phyloP scores from a whole-genome alignment of 2,113 vertebrate species.

The Oreochromis aureus region DNA sequence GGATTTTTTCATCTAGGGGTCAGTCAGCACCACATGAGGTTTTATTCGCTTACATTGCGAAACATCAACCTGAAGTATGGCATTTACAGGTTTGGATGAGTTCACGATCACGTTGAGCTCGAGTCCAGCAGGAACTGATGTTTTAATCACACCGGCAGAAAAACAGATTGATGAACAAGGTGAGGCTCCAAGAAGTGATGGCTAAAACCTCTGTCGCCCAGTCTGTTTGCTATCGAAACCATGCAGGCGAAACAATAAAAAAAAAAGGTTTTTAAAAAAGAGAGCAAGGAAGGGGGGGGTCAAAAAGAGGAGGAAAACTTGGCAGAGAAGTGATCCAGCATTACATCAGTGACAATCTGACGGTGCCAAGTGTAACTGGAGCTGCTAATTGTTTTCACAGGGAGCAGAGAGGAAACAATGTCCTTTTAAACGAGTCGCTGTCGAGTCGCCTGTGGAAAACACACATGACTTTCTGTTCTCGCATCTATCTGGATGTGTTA shows the following conservation, averaged over 20 bases:
- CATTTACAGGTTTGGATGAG: not conserved
- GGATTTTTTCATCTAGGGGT: not conserved
- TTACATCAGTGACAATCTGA: constrained; percentile 54
- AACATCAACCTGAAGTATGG: not conserved
- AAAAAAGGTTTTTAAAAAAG: rapidly evolving
- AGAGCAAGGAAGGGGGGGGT: not conserved
- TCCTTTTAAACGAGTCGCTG: constrained; percentile 19
- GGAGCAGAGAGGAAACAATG: constrained; percentile 47
- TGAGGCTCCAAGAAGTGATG: constrained; percentile 35
- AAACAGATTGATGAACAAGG: constrained; percentile 50
- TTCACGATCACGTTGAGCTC: not conserved
- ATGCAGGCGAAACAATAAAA: constrained; percentile 3
- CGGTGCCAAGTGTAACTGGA: constrained; percentile 36
- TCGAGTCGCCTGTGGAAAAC: constrained; percentile 26
- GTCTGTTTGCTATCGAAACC: constrained; percentile 46
- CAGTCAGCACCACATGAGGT: not conserved
- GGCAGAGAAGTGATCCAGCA: constrained; percentile 38
- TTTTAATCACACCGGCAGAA: constrained; percentile 27
- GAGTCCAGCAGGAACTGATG: not conserved
- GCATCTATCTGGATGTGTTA: not conserved
- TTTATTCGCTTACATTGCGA: not conserved
- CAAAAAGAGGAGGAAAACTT: constrained; percentile 24
- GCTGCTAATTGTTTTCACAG: constrained; percentile 65
- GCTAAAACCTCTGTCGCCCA: constrained; percentile 37
- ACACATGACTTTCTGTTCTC: not conserved